Base-by-base conservation (phyloP, 2,888 invertebrate species). In the Xestia sexstrigata region DNA sequence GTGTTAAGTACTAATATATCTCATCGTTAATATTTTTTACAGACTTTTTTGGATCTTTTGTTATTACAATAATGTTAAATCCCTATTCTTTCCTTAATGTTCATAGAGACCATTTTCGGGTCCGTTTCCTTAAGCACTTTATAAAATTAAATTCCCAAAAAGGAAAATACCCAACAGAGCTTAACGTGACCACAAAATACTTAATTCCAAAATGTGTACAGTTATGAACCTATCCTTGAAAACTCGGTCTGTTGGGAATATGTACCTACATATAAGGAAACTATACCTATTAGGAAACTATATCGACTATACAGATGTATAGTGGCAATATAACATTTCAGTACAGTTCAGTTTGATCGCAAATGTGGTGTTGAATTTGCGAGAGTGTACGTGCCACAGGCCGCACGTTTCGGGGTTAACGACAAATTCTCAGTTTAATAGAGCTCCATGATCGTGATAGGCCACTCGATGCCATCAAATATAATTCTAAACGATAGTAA, bases 311-410 rank as follows among this genome's bases (percentile, higher is more conserved):
- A 71, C 20, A 42, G 42, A 65, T 42, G n/a, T 74, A 78, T 45
- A 74, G 23, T 39, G n/a, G 62, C 65, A 78, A 85, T 82, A 84
- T 81, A 82, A 83, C 83, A 83, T 82, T 81, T 83, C 70, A 78
- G 52, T 39, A 71, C 67, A 80, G 73, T 84, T 74, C 69, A 80
- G 73, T 84, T 74, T 70, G 72, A 78, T 84, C 68, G 74, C 71
- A 85, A 87, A 86, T 87, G 78, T 82, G 76, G 70, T 82, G 81
- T 74, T 76, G 80, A 79, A 89, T 81, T 87, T 79, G 83, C 70
- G 70, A 78, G 67, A 69, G 58, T 65, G 84, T 84, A 88, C 85
- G 86, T 88, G 88, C 70, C 70, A 58, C 72, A 70, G 62, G 71
- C 73, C 63, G 9, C 83, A 83, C 84, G 82, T 79, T 78, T 76